phyloP scores from a whole-genome alignment of 2,113 vertebrate genomes.

The Anguilla japonica region DNA sequence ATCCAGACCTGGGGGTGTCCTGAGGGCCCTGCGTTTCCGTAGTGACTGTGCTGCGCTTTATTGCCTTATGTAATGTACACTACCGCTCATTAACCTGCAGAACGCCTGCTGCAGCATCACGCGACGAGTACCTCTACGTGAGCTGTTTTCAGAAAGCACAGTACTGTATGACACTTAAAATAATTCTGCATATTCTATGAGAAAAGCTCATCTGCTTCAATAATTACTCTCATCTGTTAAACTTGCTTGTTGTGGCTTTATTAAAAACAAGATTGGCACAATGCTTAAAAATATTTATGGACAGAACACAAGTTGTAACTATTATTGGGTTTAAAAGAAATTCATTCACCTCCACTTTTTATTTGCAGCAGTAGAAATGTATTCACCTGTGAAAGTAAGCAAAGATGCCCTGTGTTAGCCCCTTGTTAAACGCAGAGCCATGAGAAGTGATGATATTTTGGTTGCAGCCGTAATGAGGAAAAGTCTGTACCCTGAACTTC shows the following conservation, averaged over 20 bases:
- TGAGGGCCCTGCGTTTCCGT: not conserved
- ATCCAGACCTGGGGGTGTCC: not conserved
- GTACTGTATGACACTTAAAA: not conserved
- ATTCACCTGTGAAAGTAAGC: not conserved
- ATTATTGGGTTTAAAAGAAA: not conserved
- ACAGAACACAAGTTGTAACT: not conserved
- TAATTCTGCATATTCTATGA: conserved; percentile 21
- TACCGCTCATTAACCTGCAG: conserved; percentile 36
- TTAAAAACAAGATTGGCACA: not conserved
- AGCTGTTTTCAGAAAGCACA: conserved; percentile 15
- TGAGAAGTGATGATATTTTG: not conserved
- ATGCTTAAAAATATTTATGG: not conserved
- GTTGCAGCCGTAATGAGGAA: not conserved
- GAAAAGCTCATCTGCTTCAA: not conserved
- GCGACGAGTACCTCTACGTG: not conserved
- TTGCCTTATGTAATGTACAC: conserved; percentile 52
- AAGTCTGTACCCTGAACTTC: not conserved
- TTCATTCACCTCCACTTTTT: not conserved
- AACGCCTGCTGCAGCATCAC: not conserved
- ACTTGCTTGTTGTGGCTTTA: not conserved
- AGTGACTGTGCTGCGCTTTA: conserved; percentile 35
- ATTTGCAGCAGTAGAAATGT: not conserved
- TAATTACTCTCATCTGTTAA: not conserved
- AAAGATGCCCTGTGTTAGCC: not conserved
- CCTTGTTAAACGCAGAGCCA: not conserved